These are phyloP conservation scores for Cossypha caffra DNA, from an alignment of 2,797 vertebrate species.

Conservation along the genomic window DNA sequence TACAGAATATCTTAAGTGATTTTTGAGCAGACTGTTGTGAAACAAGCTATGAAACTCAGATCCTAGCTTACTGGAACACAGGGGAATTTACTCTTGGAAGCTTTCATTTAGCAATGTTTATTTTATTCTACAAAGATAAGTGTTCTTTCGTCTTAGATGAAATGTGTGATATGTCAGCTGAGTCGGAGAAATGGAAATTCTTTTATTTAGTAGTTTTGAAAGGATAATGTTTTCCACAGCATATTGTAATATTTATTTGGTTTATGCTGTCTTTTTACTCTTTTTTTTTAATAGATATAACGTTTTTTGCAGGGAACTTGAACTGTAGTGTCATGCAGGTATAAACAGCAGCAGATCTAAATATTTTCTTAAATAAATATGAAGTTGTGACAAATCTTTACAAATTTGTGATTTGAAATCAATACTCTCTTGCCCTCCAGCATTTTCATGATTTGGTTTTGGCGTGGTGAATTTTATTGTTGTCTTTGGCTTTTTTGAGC, in stretches of 20 bases:
- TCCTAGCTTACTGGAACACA: not conserved
- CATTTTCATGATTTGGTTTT: not conserved
- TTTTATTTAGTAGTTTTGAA: not conserved
- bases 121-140: conserved; percentile 6
- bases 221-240: not conserved
- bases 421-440: not conserved
- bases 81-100: conserved; percentile 16
- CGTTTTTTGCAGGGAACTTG: not conserved
- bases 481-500: not conserved
- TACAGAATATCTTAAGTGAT: not conserved
- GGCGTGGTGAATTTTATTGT: not conserved
- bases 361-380: not conserved
- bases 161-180: not conserved
- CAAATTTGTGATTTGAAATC: not conserved
- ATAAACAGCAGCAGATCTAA: not conserved
- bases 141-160: not conserved
- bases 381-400: not conserved
- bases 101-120: conserved; percentile 14
- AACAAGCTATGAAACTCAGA: conserved; percentile 22
- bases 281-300: not conserved
- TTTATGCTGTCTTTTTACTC: not conserved
- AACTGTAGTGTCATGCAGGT: not conserved
- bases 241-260: not conserved
- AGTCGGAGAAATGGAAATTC: not conserved
- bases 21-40: conserved; percentile 30